Evolutionary conservation across 2,888 invertebrate genomes (phyloP).

Genomic region (Aphelenchoides bicaudatus): DNA sequence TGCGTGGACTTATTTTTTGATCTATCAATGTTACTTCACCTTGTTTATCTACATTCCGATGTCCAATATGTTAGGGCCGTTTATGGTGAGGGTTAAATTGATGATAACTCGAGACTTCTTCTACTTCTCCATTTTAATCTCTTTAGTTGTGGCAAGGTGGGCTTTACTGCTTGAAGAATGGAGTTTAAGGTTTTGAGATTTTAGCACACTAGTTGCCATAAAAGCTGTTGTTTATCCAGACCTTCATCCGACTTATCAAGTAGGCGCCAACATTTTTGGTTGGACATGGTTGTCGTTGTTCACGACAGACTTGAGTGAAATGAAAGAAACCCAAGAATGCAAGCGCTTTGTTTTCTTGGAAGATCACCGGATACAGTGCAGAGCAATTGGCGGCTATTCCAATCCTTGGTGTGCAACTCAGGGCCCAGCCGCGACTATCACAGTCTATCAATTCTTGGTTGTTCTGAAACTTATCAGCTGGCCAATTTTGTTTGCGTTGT

Average conservation of each 20-base stretch:
- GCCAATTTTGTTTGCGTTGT: slow-evolving; percentile 61
- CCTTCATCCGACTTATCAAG: slow-evolving; percentile 41
- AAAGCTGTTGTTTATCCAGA: slow-evolving; percentile 64
- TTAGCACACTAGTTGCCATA: slow-evolving; percentile 47
- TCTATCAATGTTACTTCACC: slow-evolving; percentile 64
- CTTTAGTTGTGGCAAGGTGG: slow-evolving; percentile 47
- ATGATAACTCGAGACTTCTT: slow-evolving; percentile 61
- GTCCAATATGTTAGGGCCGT: slow-evolving; percentile 62
- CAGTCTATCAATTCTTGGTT: slow-evolving; percentile 53
- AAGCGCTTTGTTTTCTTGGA: slow-evolving; percentile 1
- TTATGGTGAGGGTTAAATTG: slow-evolving; percentile 63
- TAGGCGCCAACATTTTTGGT: slow-evolving; percentile 40
- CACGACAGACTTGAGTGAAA: slow-evolving; percentile 60
- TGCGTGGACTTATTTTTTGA: slow-evolving; percentile 55
- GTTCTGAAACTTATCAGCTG: slow-evolving; percentile 59
- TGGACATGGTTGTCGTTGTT: slow-evolving; percentile 63
- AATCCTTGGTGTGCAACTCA: slow-evolving; percentile 46
- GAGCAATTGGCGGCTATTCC: slow-evolving; percentile 41
- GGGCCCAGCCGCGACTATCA: slow-evolving; percentile 27
- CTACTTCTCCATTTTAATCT: slow-evolving; percentile 52
- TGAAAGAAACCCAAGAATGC: slow-evolving; percentile 26
- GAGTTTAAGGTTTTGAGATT: background rate
- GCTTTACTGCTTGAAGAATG: slow-evolving; percentile 16
- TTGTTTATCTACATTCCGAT: slow-evolving; percentile 63
- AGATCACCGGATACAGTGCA: slow-evolving; percentile 37